Evolutionary conservation across 1,140 invertebrate species (phyloP).

Genomic region (Pemphigus obesinymphae): DNA sequence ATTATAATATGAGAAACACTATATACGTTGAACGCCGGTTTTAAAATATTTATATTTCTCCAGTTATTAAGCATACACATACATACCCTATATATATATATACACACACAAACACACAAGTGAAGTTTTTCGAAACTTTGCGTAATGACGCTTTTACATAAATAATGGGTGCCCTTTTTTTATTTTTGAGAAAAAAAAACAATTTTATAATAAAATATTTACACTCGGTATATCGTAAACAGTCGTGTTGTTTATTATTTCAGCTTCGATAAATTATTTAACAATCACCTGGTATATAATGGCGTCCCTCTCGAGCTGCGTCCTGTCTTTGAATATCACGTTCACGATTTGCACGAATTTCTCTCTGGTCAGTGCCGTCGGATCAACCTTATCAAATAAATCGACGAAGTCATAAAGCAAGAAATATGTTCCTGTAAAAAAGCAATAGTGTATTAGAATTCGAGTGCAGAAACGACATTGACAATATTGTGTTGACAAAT

Average conservation of each 20-base stretch:
- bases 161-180: neutral
- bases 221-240: neutral
- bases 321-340: slow-evolving; percentile 81
- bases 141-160: neutral
- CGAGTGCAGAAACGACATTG: too few species aligned
- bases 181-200: neutral
- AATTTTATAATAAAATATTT: slow-evolving; percentile 3
- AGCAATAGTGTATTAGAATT: too few species aligned
- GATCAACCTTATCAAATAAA: slow-evolving; percentile 79
- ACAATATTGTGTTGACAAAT: too few species aligned
- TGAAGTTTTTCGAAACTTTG: neutral
- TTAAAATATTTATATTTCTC: slow-evolving; percentile 16
- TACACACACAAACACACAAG: too few species aligned
- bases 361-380: slow-evolving; percentile 71
- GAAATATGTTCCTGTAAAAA: slow-evolving; percentile 77
- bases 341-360: slow-evolving; percentile 82
- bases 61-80: neutral
- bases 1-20: neutral
- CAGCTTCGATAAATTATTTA: neutral
- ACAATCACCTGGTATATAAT: slow-evolving; percentile 82
- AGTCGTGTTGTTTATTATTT: neutral
- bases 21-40: neutral
- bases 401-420: slow-evolving; percentile 86
- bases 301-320: slow-evolving; percentile 74
- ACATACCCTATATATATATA: too few species aligned